A percentile compares a stretch with the other conserved stretches of the same genome.
Conservation (phyloP, 1,140 invertebrate genomes). For the Stegodyphus dumicola region DNA sequence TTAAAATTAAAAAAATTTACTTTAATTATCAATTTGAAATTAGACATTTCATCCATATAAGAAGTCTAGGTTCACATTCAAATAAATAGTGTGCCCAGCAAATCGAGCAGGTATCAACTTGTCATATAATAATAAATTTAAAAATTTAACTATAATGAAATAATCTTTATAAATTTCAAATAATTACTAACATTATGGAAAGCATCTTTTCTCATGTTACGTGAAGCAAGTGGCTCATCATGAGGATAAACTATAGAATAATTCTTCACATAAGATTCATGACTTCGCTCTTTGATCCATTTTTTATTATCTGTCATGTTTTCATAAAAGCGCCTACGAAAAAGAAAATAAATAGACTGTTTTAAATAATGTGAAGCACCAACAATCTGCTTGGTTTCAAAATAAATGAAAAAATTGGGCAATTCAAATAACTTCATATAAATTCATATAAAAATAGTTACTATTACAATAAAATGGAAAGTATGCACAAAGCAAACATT, state of each 20-base stretch:
- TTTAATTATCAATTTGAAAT: no score
- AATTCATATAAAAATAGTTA: no score
- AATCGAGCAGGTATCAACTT: no score
- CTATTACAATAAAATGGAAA: no score
- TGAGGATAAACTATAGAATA: slow-evolving; percentile 86
- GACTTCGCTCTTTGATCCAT: slow-evolving; percentile 83
- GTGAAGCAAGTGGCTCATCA: slow-evolving; percentile 84
- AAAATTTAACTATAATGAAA: neutral
- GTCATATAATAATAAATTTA: neutral
- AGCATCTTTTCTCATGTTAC: slow-evolving; percentile 78
- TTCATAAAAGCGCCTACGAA: slow-evolving; percentile 75
- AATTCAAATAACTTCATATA: neutral
- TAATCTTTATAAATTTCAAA: neutral
- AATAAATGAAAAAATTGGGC: neutral
- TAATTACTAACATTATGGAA: slow-evolving; percentile 74
- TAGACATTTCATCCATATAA: no score
- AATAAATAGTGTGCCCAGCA: no score
- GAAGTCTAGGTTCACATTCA: no score
- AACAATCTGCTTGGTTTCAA: neutral
- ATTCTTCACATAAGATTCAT: slow-evolving; percentile 89
- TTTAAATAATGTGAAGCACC: no score
- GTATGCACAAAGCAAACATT: no score
- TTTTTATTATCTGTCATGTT: slow-evolving; percentile 76
- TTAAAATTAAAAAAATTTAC: no score
- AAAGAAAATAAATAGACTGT: neutral